These are phyloP conservation scores for Fukomys damarensis DNA, from an alignment of 2,113 vertebrate genomes.

Conservation along the genomic window DNA sequence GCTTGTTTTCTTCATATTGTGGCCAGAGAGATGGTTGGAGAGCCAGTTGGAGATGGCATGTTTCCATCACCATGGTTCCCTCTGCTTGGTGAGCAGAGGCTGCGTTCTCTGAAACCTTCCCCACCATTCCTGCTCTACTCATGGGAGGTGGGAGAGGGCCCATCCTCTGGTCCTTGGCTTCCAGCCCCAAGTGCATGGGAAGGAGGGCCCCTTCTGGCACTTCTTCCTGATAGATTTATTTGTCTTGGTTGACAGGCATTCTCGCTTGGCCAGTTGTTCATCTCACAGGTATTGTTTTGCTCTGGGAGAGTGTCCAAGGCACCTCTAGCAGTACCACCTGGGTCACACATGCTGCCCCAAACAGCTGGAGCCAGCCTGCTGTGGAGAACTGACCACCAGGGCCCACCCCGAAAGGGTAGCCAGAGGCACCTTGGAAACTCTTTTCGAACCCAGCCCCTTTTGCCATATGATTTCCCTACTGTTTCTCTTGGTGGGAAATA, in stretches of 20 bases:
- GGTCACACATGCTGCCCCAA: background rate
- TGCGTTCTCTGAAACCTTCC: background rate
- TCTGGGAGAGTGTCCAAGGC: background rate
- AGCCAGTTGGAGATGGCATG: background rate
- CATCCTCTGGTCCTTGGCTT: too few relatives aligned
- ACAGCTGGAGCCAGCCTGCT: background rate
- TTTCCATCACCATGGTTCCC: background rate
- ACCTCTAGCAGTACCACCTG: background rate
- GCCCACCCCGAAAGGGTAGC: background rate
- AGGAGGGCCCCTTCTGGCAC: background rate
- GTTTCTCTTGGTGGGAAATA: background rate
- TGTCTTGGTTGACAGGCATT: background rate
- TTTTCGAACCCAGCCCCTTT: background rate
- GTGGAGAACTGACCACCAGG: background rate
- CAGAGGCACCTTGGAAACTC: too few relatives aligned
- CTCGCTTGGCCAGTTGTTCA: background rate
- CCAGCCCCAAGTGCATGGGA: too few relatives aligned
- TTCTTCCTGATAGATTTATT: background rate
- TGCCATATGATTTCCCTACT: background rate
- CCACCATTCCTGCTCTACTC: background rate
- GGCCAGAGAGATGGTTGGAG: background rate
- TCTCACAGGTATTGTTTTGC: too few relatives aligned
- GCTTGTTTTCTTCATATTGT: background rate
- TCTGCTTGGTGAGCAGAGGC: background rate
- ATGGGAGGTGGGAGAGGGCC: background rate